A percentile compares a stretch with the other conserved stretches of the same genome.
These are phyloP conservation scores for Metellina segmentata DNA, from an alignment of 2,888 invertebrate genomes.

Conservation along the genomic window DNA sequence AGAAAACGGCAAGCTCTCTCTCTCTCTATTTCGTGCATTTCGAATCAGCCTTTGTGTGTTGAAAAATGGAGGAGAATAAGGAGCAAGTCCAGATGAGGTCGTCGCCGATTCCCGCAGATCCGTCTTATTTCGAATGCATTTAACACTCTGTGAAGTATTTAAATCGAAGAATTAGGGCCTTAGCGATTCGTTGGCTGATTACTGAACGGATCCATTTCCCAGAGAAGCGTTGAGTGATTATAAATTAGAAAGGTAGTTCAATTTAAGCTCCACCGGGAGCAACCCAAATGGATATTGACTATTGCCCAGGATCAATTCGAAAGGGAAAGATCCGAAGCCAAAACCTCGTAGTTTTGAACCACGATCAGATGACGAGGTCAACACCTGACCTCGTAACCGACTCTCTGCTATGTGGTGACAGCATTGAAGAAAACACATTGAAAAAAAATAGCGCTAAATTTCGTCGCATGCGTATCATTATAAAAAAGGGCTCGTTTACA, in stretches of 20 bases:
- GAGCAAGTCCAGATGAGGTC: slow-evolving; percentile 13
- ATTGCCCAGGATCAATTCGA: too few species aligned
- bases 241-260: background rate
- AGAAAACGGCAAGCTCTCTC: slow-evolving; percentile 37
- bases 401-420: too few species aligned
- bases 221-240: background rate
- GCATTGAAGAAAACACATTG: too few species aligned
- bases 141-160: background rate
- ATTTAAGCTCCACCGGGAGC: too few species aligned
- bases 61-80: slow-evolving; percentile 16
- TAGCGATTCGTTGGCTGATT: background rate
- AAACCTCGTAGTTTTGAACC: too few species aligned
- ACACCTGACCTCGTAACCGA: too few species aligned
- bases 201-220: background rate
- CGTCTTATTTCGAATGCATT: slow-evolving; percentile 14
- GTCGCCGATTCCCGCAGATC: background rate
- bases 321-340: too few species aligned
- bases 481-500: too few species aligned
- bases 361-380: too few species aligned
- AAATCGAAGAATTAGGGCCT: slow-evolving; percentile 24
- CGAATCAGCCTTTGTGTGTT: background rate
- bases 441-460: too few species aligned
- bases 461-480: too few species aligned
- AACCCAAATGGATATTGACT: too few species aligned
- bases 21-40: slow-evolving; percentile 41